Evolutionary conservation across 2,888 invertebrate genomes (phyloP).

Genomic region (Phyllotreta cruciferae): DNA sequence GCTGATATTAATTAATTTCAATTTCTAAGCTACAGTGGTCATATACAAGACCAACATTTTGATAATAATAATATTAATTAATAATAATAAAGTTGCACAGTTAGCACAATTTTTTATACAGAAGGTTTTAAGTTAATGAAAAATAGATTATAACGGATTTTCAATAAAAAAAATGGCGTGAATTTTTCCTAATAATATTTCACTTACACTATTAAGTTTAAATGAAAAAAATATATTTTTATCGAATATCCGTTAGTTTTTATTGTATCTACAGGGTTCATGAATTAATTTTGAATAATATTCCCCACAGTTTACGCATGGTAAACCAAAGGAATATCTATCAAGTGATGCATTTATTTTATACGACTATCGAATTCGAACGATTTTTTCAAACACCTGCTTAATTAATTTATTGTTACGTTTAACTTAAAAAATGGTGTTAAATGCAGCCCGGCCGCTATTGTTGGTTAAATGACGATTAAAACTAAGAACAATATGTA

Average conservation of each 20-base stretch:
- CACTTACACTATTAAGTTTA: too few relatives aligned
- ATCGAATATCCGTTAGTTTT: too few relatives aligned
- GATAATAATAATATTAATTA: constrained; percentile 14
- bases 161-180: background rate
- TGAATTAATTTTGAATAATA: too few relatives aligned
- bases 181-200: background rate
- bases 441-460: constrained; percentile 13
- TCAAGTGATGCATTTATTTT: background rate
- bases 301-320: background rate
- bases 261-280: too few relatives aligned
- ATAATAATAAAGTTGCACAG: constrained; percentile 10
- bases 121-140: constrained; percentile 3
- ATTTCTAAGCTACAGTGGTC: constrained; percentile 16
- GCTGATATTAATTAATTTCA: constrained; percentile 12
- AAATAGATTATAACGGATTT: background rate
- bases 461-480: constrained; percentile 6
- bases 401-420: constrained; percentile 11
- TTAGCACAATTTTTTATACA: constrained; percentile 6
- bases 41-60: constrained; percentile 12
- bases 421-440: constrained; percentile 1
- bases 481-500: background rate
- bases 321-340: background rate
- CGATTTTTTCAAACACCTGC: background rate
- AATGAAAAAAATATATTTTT: too few relatives aligned
- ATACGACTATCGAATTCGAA: too few relatives aligned